Base-by-base conservation (phyloP, 2,797 vertebrate species). In the Helarctos malayanus region DNA sequence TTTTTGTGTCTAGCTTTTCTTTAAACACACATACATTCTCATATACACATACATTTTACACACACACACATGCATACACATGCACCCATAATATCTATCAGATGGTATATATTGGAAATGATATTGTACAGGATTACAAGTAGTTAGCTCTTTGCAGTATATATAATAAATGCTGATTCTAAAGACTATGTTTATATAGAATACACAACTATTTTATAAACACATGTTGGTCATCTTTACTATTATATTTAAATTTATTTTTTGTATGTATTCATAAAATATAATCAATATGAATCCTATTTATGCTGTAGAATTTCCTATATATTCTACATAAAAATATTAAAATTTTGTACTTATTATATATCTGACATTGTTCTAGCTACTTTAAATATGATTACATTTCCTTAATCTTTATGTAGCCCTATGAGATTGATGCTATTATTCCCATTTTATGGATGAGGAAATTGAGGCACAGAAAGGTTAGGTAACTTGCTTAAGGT, bases 221-320 rank as follows among this genome's bases (percentile, higher is more conserved):
- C 23, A 56, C 11, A 29, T 45, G 15, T 38, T 90, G 9, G 9
- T 93, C 41, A 56, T 56, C 19, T 91, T 92, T 89, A 82, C 15
- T n/a, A 85, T 92, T 65, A 65, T 54, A 91, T 54, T 84, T 82
- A 92, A 78, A 63, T 79, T 73, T 84, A 56, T 71, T 61, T 93
- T 91, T 78, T 89, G 1, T 73, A 38, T 63, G 14, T 81, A 4
- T 78, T 90, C 21, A 65, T 76, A 52, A 81, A 47, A 68, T 45
- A 29, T 54, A 85, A 56, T 78, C 65, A 80, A 59, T 73, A 25
- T 69, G 21, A 45, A 61, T 57, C 15, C 65, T 61, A 45, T 79
- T 75, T 25, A 56, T 81, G 63, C 38, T 89, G 0, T 78, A 65
- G 57, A 80, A 61, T 90, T 63, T 83, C 11, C 63, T 80, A 38